Evolutionary conservation across 2,113 vertebrate species (phyloP).

Genomic region (Equus quagga): DNA sequence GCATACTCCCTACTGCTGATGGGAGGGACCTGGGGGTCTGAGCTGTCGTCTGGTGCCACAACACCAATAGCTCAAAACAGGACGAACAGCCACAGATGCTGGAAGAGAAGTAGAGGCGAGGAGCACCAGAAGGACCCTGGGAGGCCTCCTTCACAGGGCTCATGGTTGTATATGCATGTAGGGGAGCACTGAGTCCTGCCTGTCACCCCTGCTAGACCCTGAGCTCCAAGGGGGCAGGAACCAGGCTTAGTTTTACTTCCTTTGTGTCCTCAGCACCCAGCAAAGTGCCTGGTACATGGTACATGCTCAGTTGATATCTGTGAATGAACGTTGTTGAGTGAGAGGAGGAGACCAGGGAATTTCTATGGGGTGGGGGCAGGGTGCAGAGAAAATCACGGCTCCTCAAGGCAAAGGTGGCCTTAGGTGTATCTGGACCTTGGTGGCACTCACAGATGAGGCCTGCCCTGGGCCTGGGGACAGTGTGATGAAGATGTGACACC

Average conservation of each 20-base stretch:
- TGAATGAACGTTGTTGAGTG: not conserved
- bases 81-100: not conserved
- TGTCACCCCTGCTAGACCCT: no score
- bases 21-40: no score
- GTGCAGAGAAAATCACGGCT: not conserved
- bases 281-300: not conserved
- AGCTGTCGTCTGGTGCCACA: not conserved
- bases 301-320: not conserved
- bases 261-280: not conserved
- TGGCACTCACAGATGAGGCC: not conserved
- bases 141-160: fast-evolving
- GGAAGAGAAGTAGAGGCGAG: not conserved
- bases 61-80: not conserved
- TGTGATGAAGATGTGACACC: not conserved
- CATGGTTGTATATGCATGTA: fast-evolving
- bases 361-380: not conserved
- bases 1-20: not conserved
- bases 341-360: not conserved
- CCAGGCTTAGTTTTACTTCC: not conserved
- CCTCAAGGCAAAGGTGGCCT: not conserved
- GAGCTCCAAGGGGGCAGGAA: not conserved
- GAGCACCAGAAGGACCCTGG: not conserved
- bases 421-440: not conserved
- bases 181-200: fast-evolving
- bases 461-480: fast-evolving